A percentile compares a stretch with the other conserved stretches of the same genome.
These are phyloP conservation scores for Bradypodion ventrale DNA, from an alignment of 2,797 vertebrate species.

Conservation along the genomic window DNA sequence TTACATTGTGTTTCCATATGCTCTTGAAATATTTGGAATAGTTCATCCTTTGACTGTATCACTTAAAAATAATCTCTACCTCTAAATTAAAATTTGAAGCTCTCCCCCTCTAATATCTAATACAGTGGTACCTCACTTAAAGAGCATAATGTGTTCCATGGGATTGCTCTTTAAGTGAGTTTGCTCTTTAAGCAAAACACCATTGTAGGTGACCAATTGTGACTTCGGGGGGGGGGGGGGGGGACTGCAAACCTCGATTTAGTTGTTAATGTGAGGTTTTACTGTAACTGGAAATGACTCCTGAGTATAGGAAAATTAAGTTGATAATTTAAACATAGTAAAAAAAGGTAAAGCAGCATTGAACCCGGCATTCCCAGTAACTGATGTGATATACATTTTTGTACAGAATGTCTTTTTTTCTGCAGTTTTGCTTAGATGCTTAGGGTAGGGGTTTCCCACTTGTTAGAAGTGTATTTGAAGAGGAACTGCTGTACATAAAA, in stretches of 20 bases:
- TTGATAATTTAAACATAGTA: not conserved
- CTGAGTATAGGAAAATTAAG: not conserved
- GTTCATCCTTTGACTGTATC: not conserved
- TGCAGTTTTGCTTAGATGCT: not conserved
- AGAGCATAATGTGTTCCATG: no score
- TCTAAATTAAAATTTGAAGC: not conserved
- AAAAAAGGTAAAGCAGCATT: not conserved
- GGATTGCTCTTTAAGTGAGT: no score
- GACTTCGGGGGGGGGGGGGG: no score
- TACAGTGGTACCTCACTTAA: no score
- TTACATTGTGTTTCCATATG: not conserved
- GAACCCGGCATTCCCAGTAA: not conserved
- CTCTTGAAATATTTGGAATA: not conserved
- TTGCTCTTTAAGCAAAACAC: no score
- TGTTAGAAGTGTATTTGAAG: not conserved
- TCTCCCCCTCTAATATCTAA: not conserved
- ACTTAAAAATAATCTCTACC: not conserved
- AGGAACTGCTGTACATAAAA: not conserved
- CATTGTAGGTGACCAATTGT: no score
- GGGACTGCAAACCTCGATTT: no score
- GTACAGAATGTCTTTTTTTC: not conserved
- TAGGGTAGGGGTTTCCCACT: not conserved
- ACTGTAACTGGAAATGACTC: constrained; percentile 1
- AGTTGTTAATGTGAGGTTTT: no score
- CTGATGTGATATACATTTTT: not conserved